phyloP scores from a whole-genome alignment of 2,888 invertebrate species.

The Mongoloraphidia duomilia region DNA sequence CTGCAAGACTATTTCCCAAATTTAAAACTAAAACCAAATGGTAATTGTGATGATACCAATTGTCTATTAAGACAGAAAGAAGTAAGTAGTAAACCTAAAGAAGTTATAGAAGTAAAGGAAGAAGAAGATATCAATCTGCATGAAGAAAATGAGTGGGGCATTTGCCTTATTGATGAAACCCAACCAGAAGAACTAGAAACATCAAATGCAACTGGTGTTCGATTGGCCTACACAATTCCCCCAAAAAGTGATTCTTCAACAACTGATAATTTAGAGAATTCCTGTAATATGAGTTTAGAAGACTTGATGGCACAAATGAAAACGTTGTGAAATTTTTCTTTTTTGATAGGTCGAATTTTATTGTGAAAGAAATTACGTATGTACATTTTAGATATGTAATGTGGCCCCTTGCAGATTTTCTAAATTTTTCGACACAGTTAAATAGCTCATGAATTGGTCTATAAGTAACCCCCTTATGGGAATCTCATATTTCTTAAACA shows the following conservation, averaged over 20 bases:
- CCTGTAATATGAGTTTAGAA: slow-evolving; percentile 54
- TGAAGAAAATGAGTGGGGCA: slow-evolving; percentile 87
- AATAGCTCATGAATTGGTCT: no score
- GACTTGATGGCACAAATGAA: slow-evolving; percentile 91
- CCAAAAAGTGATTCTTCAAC: slow-evolving; percentile 30
- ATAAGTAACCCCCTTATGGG: no score
- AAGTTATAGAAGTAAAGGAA: slow-evolving; percentile 39
- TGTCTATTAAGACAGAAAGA: slow-evolving; percentile 60
- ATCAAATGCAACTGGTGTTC: slow-evolving; percentile 38
- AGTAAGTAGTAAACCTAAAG: slow-evolving; percentile 38
- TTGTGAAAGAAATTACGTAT: no score
- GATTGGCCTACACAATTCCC: slow-evolving; percentile 56
- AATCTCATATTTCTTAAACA: no score
- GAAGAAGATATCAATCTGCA: slow-evolving; percentile 42
- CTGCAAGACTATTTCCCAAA: slow-evolving; percentile 90
- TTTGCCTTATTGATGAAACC: slow-evolving; percentile 60
- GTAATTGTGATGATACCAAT: slow-evolving; percentile 69
- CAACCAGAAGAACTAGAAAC: slow-evolving; percentile 26
- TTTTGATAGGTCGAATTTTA: no score
- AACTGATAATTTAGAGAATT: slow-evolving; percentile 33
- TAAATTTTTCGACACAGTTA: no score
- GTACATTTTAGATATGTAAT: no score
- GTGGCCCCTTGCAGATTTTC: no score
- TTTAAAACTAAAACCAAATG: slow-evolving; percentile 86
- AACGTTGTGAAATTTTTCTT: slow-evolving; percentile 43